A percentile compares a stretch with the other conserved stretches of the same genome.
Conservation (phyloP, 2,797 vertebrate species). For the Natrix natrix region DNA sequence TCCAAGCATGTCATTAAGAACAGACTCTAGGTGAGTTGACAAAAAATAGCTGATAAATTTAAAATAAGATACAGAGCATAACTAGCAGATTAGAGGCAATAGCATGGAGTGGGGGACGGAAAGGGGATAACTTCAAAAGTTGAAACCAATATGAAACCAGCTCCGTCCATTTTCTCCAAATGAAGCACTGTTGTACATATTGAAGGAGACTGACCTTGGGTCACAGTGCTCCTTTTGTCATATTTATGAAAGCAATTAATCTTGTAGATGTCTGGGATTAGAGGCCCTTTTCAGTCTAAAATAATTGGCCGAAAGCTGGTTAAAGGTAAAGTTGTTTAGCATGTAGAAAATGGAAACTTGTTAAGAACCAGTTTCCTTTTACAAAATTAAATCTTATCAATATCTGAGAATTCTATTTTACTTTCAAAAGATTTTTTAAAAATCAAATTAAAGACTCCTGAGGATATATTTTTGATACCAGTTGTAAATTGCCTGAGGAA, state of each 20-base stretch:
- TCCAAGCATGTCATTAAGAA: background rate
- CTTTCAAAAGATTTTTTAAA: background rate
- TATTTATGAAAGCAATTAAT: background rate
- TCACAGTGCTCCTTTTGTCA: background rate
- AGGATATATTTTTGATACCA: background rate
- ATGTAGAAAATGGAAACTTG: background rate
- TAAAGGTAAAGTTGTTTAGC: background rate
- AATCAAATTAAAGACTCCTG: background rate
- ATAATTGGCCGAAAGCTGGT: background rate
- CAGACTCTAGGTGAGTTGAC: background rate
- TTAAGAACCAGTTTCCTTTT: background rate
- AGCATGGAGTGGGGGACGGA: background rate
- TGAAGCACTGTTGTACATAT: background rate
- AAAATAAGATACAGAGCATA: background rate
- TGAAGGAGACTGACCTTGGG: background rate
- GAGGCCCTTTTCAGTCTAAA: background rate
- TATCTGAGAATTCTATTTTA: background rate
- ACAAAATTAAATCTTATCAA: background rate
- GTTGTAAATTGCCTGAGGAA: background rate
- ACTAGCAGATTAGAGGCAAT: background rate
- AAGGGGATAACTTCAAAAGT: background rate
- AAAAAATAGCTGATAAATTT: background rate
- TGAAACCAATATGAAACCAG: background rate
- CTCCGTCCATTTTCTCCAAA: background rate
- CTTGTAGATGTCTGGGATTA: background rate